Evolutionary conservation across 2,113 vertebrate genomes (phyloP).

Genomic region (Penelope pileata): DNA sequence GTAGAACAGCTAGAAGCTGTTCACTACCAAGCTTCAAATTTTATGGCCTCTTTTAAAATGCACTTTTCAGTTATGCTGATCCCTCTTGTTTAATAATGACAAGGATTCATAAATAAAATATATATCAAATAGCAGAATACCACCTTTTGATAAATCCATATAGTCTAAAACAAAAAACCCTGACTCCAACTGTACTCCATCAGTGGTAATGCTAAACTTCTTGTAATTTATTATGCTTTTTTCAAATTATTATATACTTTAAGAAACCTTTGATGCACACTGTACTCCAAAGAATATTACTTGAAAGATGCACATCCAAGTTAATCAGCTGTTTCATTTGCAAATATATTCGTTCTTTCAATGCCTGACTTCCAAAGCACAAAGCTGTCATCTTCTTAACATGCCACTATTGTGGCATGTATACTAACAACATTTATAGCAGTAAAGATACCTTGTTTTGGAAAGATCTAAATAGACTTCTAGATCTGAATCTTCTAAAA

Average conservation of each 20-base stretch:
- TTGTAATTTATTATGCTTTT: not conserved
- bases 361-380: not conserved
- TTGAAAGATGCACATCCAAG: conserved; percentile 3
- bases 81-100: conserved; percentile 52
- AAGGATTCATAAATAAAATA: conserved; percentile 72
- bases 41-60: conserved; percentile 33
- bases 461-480: not conserved
- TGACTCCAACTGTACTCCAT: not conserved
- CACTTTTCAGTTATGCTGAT: conserved; percentile 35
- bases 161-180: conserved; percentile 9
- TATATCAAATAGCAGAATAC: conserved; percentile 22
- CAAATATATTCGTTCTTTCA: conserved; percentile 33
- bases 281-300: not conserved
- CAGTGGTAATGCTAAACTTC: not conserved
- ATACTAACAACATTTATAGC: not conserved
- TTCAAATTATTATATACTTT: not conserved
- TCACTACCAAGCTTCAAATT: not conserved
- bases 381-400: conserved; percentile 6
- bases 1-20: not conserved
- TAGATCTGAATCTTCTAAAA: conserved; percentile 23
- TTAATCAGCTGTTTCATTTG: conserved; percentile 42
- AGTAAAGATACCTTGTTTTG: not conserved
- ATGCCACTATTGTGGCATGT: not conserved
- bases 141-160: not conserved
- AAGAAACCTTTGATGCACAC: not conserved